Percentiles rank a stretch among this genome's conserved stretches.
Evolutionary conservation across 53 echinoderm and acorn worm species (phyloP).

Genomic region (Henricia sp.): DNA sequence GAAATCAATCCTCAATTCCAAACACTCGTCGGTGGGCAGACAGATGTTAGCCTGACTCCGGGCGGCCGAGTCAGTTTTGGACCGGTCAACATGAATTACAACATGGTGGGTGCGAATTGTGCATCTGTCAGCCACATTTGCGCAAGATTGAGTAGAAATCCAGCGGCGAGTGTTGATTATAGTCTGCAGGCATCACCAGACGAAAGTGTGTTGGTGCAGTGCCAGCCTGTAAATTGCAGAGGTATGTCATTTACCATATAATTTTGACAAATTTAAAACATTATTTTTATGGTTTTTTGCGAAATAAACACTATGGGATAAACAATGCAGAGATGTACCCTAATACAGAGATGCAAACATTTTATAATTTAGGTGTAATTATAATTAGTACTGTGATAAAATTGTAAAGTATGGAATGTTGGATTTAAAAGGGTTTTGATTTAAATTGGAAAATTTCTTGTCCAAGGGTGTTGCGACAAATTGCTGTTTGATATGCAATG

Average conservation of each 20-base stretch:
- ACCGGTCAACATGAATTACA: slow-evolving; percentile 65
- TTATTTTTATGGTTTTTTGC: neutral
- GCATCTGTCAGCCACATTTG: slow-evolving; percentile 78
- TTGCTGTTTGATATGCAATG: too few relatives aligned
- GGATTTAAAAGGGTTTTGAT: too few relatives aligned
- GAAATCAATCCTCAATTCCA: slow-evolving; percentile 68
- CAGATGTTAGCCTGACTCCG: slow-evolving; percentile 64
- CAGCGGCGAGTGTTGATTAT: slow-evolving; percentile 72
- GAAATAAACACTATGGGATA: too few relatives aligned
- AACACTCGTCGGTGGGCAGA: slow-evolving; percentile 71
- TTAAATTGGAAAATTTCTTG: too few relatives aligned
- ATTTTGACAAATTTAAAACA: neutral
- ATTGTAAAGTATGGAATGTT: too few relatives aligned
- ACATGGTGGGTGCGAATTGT: slow-evolving; percentile 81
- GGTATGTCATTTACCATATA: slow-evolving; percentile 14
- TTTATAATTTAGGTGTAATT: too few relatives aligned
- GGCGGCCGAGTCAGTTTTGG: slow-evolving; percentile 74
- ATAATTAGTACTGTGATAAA: too few relatives aligned
- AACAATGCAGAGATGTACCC: too few relatives aligned
- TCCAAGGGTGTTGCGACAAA: too few relatives aligned
- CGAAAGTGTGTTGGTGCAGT: slow-evolving; percentile 70
- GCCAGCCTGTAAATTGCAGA: slow-evolving; percentile 59
- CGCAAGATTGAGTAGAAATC: slow-evolving; percentile 78
- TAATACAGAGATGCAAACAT: too few relatives aligned
- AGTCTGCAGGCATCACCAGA: slow-evolving; percentile 68